Evolutionary conservation across 1,140 invertebrate genomes (phyloP), one percentile per base, ranked within the genome.

Genomic region (Drosophila repleta): DNA sequence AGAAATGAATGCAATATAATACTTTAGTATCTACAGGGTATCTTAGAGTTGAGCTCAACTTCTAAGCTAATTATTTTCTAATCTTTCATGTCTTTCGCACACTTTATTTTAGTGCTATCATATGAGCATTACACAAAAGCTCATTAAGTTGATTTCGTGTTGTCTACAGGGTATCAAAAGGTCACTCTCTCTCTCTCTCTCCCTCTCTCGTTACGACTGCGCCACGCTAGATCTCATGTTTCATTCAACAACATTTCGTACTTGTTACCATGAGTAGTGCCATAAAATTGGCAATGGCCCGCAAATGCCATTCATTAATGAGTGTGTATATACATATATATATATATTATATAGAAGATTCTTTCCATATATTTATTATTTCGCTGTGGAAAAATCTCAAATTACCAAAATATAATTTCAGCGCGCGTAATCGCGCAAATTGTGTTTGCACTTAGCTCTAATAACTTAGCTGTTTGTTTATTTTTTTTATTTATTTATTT

Each of bases 231-330:
- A 10, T 41, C 13, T 21, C 20, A 26, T 24, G 35, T 49, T 56
- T 29, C 21, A 57, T 49, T 18, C 20, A 49, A 5, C 7, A 17
- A 6, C 3, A 10, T 43, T 66, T 18, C 15, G 35, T 13, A 17
- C 39, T 46, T 63, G 60, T 70, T 41, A 26, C 60, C 18, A 64
- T 29, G 51, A 51, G 32, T 43, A 62, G 49, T 45, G 57, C 39
- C 15, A 53, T 62, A 39, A 62, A 56, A 41, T 15, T 41, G 18
- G 1, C 0, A 8, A 17, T 13, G 32, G 4, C 3, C 1, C 7
- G 43, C 7, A 24, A 56, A 55, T 49, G 45, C 15, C 13, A 18
- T 35, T 17, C n/a, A 46, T 61, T 53, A 46, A 61, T 53, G 10
- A 17, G 5, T 18, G 20, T 13, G 0, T 20, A 21, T 17, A 21